A percentile compares a stretch with the other conserved stretches of the same genome.
These are phyloP conservation scores for Aporophyla nigra DNA, from an alignment of 2,888 invertebrate genomes.

Conservation along the genomic window DNA sequence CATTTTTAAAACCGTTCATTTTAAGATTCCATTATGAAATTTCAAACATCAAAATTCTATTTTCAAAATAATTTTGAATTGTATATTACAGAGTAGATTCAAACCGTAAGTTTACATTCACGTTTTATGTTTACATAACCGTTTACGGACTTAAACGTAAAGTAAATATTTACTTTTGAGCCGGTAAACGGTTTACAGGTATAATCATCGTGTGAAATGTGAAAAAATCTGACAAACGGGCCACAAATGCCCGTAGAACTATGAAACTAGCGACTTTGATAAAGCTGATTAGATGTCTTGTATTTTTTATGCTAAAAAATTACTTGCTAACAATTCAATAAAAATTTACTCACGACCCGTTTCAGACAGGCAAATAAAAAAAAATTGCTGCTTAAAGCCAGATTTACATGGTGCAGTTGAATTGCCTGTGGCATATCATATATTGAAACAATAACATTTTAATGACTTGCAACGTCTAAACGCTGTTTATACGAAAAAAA, in stretches of 20 bases:
- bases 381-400: background rate
- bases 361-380: too few relatives aligned
- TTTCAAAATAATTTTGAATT: conserved; percentile 28
- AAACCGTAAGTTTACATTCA: conserved; percentile 64
- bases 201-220: conserved; percentile 69
- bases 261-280: conserved; percentile 45
- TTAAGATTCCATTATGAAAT: conserved; percentile 25
- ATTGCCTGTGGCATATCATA: background rate
- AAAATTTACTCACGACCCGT: background rate
- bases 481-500: too few relatives aligned
- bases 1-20: conserved; percentile 29
- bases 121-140: conserved; percentile 19
- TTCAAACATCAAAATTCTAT: conserved; percentile 18
- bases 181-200: conserved; percentile 52
- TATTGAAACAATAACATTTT: background rate
- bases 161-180: conserved; percentile 49
- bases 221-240: conserved; percentile 68
- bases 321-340: too few relatives aligned
- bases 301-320: background rate
- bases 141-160: conserved; percentile 55
- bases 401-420: background rate
- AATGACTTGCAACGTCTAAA: background rate
- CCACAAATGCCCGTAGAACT: conserved; percentile 59
- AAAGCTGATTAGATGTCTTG: background rate
- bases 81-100: conserved; percentile 37